Evolutionary conservation across 23 tunicate species (phyloP), one percentile per base, ranked within the genome.

Genomic region (Aplidium turbinatum): DNA sequence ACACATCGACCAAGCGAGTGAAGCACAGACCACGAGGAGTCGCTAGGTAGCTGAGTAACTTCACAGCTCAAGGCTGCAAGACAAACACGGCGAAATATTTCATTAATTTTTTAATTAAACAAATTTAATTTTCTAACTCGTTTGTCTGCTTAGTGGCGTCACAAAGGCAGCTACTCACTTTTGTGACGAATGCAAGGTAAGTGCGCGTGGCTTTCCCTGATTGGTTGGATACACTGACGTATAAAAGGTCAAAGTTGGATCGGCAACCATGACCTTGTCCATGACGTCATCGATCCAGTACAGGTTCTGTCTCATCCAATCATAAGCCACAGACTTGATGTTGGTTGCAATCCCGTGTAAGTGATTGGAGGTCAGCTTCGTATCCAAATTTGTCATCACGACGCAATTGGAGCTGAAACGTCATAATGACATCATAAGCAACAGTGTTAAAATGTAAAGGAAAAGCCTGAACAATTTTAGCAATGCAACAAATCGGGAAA

Each of bases 281-380:
- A 70, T 70, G n/a, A 48, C 29, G 57, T 28, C 76, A 47, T 70
- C 76, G n/a, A 58, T 70, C 76, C 76, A 70, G 76, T 70, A 70
- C 22, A 70, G 76, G 26, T 70, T 70, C 26, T 70, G 76, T 47
- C 58, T 47, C 4, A 70, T 28, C 76, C 76, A 70, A 28, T 70
- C 76, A 22, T 70, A 70, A 7, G 76, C 35, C 16, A 70, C 47
- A 39, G 76, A 18, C 28, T 16, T 47, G 38, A 47, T 28, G 3
- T 40, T 45, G 4, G 18, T 4, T 4, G 76, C 76, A 7, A 70
- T 6, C 3, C 76, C 76, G 11, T 13, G 16, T 20, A 70, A 22
- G 26, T 70, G 76, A 21, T 5, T 23, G 7, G 76, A 70, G 11
- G 58, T 4, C 58, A 70, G 33, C 7, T 70, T 28, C 50, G 38